Percentiles rank a stretch among this genome's conserved stretches.
These are phyloP conservation scores for Endotricha flammealis DNA, from an alignment of 2,888 invertebrate species.

Conservation along the genomic window DNA sequence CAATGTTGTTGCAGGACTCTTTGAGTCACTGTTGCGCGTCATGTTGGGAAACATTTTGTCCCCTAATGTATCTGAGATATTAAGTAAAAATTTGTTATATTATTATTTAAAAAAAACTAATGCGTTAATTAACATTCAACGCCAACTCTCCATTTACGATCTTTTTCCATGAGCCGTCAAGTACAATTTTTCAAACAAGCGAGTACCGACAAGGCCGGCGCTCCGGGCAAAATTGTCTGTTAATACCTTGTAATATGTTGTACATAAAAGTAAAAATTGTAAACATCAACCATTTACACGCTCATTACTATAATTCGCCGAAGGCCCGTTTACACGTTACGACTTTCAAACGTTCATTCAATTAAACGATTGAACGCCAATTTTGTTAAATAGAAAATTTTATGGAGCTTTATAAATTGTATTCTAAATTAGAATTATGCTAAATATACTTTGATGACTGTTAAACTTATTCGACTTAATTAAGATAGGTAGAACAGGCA, in stretches of 20 bases:
- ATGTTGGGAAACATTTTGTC: too few species aligned
- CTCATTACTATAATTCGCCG: constrained; percentile 48
- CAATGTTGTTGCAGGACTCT: too few species aligned
- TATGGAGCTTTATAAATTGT: background rate
- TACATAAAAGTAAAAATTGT: constrained; percentile 42
- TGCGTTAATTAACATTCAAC: too few species aligned
- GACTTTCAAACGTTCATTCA: constrained; percentile 4
- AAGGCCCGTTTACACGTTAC: constrained; percentile 22
- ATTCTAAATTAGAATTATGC: background rate
- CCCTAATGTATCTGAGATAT: too few species aligned
- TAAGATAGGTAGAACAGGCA: too few species aligned
- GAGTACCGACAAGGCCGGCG: background rate
- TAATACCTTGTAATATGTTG: constrained; percentile 23
- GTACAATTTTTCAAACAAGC: constrained; percentile 5
- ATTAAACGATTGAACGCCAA: background rate
- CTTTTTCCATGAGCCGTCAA: constrained; percentile 1
- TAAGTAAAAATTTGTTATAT: too few species aligned
- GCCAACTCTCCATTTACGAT: background rate
- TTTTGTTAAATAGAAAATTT: constrained; percentile 3
- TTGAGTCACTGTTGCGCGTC: too few species aligned
- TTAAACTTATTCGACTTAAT: too few species aligned
- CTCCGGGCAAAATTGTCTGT: constrained; percentile 9
- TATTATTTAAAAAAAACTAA: too few species aligned
- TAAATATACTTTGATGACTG: background rate
- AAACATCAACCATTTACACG: constrained; percentile 44